Conservation (phyloP, 2,888 invertebrate genomes). For the Netelia fuscicornis region DNA sequence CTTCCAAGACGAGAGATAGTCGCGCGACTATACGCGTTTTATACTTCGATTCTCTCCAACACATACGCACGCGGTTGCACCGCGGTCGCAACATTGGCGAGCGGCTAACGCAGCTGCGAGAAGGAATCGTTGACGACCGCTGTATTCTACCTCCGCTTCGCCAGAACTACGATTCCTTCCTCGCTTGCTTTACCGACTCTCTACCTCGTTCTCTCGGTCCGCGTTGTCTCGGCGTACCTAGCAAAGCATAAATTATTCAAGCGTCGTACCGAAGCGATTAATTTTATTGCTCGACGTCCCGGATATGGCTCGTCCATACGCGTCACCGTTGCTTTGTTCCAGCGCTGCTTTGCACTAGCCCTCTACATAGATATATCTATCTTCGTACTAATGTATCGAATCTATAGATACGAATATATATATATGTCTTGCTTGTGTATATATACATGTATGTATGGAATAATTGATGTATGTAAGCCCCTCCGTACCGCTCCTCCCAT, state of each 20-base stretch:
- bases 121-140: constrained; percentile 24
- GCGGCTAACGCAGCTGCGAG: neutral
- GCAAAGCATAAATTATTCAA: constrained; percentile 80
- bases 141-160: constrained; percentile 44
- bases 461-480: neutral
- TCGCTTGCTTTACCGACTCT: constrained; percentile 52
- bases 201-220: constrained; percentile 20
- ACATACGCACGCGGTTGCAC: neutral
- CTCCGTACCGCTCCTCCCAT: neutral
- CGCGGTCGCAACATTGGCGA: neutral
- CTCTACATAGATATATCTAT: constrained; percentile 59
- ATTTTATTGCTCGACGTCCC: constrained; percentile 81
- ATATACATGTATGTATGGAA: neutral
- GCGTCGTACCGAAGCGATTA: constrained; percentile 80
- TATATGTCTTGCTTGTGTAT: neutral
- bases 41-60: neutral
- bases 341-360: constrained; percentile 69
- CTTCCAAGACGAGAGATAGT: neutral
- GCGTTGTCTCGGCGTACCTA: constrained; percentile 51
- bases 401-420: constrained; percentile 12
- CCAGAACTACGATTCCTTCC: constrained; percentile 38
- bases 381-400: constrained; percentile 40
- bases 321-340: constrained; percentile 79
- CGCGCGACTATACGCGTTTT: neutral
- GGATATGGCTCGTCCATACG: constrained; percentile 81